phyloP scores from a whole-genome alignment of 1,140 invertebrate genomes.

The Drosophila littoralis region DNA sequence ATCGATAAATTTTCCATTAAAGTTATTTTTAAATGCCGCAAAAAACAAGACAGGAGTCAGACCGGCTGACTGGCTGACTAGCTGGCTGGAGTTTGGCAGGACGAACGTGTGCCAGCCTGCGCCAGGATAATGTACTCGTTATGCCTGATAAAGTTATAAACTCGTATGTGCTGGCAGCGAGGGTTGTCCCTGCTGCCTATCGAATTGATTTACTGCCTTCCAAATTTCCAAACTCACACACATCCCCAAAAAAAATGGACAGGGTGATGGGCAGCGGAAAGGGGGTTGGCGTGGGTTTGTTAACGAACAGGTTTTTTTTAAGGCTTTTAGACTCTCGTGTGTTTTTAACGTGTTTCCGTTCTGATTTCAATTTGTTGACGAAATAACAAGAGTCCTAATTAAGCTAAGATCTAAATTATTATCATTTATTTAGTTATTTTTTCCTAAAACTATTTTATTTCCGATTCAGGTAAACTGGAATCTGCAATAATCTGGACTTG shows the following conservation, averaged over 20 bases:
- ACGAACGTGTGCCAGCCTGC: conserved; percentile 70
- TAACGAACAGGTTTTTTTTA: conserved; percentile 5
- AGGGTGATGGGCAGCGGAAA: not conserved
- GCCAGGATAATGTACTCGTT: conserved; percentile 82
- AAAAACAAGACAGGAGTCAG: conserved; percentile 55
- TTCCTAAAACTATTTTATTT: too few relatives aligned
- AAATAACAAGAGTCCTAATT: too few relatives aligned
- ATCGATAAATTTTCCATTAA: conserved; percentile 84
- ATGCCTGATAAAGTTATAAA: conserved; percentile 81
- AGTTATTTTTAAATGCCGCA: conserved; percentile 84
- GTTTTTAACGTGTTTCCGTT: too few relatives aligned
- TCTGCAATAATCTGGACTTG: too few relatives aligned
- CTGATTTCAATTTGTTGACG: too few relatives aligned
- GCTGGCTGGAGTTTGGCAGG: conserved; percentile 7
- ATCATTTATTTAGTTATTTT: too few relatives aligned
- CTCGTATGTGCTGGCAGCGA: conserved; percentile 59
- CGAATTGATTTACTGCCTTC: conserved; percentile 76
- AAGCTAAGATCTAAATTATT: too few relatives aligned
- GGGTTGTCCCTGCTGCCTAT: conserved; percentile 42
- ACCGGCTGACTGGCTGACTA: not conserved
- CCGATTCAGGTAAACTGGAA: too few relatives aligned
- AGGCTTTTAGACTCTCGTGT: too few relatives aligned
- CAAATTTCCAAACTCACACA: conserved; percentile 60
- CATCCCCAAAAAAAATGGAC: conserved; percentile 9
- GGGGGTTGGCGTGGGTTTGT: not conserved